A percentile compares a stretch with the other conserved stretches of the same genome.
Conservation (phyloP, 2,888 invertebrate species). For the Drosophila neonasuta region DNA sequence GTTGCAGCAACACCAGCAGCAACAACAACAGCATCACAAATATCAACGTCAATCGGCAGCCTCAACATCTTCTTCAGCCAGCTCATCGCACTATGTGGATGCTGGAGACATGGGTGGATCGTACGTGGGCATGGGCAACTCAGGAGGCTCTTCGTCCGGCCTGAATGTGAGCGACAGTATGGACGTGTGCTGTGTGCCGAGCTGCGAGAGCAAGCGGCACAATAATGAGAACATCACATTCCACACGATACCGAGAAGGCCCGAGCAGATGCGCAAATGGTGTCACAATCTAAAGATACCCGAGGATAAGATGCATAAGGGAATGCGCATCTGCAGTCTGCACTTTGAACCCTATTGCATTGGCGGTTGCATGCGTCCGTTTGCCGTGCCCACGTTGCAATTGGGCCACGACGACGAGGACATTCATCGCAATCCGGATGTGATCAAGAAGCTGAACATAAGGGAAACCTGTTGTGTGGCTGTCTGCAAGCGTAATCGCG, state of each 20-base stretch:
- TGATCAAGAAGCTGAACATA: slow-evolving; percentile 79
- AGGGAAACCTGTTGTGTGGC: slow-evolving; percentile 78
- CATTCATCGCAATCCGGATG: slow-evolving; percentile 78
- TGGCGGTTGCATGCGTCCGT: slow-evolving; percentile 79
- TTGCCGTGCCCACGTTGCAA: slow-evolving; percentile 77
- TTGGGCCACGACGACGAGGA: slow-evolving; percentile 77
- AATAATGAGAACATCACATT: slow-evolving; percentile 76
- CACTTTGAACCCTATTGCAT: slow-evolving; percentile 79
- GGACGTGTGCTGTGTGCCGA: slow-evolving; percentile 77
- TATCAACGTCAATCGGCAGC: slow-evolving; percentile 70
- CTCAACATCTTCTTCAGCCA: slow-evolving; percentile 70
- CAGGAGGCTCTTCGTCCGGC: slow-evolving; percentile 35
- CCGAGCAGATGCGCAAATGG: slow-evolving; percentile 79
- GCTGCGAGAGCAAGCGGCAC: slow-evolving; percentile 76
- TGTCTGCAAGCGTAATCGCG: slow-evolving; percentile 76
- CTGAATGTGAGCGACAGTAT: slow-evolving; percentile 68
- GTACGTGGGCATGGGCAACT: slow-evolving; percentile 44
- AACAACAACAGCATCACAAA: slow-evolving; percentile 46
- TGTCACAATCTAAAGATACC: slow-evolving; percentile 78
- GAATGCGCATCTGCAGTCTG: slow-evolving; percentile 76
- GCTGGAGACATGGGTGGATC: slow-evolving; percentile 50
- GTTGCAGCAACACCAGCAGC: slow-evolving; percentile 32
- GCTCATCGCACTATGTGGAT: slow-evolving; percentile 67
- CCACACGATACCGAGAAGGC: slow-evolving; percentile 77
- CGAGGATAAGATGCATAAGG: slow-evolving; percentile 75